phyloP scores from a whole-genome alignment of 2,113 vertebrate genomes.

The Oreochromis tanganicae region DNA sequence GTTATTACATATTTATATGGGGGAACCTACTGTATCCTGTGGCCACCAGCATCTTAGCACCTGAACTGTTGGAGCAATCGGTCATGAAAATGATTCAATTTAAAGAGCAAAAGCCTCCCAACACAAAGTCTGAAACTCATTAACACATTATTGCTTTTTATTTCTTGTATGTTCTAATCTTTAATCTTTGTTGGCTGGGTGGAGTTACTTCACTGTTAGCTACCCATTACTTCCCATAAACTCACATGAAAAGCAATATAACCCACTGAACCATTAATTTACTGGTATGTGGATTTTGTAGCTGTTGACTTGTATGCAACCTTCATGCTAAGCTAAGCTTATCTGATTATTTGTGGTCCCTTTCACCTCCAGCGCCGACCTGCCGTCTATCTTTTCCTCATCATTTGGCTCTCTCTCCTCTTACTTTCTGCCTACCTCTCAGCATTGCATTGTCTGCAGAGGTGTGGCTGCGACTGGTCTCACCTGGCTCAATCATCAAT shows the following conservation, averaged over 20 bases:
- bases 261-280: neutral
- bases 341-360: neutral
- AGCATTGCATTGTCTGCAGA: neutral
- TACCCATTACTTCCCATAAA: neutral
- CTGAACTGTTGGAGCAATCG: fast-evolving
- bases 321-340: neutral
- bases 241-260: neutral
- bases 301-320: neutral
- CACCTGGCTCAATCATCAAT: neutral
- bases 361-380: neutral
- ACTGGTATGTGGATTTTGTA: neutral
- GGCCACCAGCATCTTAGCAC: neutral
- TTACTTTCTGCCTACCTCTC: neutral
- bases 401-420: neutral
- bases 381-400: neutral
- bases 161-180: neutral
- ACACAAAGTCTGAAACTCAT: neutral
- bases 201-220: neutral
- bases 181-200: neutral
- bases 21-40: neutral
- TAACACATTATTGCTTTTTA: neutral
- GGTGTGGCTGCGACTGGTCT: neutral
- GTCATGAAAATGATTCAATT: neutral
- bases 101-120: neutral
- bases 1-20: neutral